A percentile compares a stretch with the other conserved stretches of the same genome.
phyloP scores from a whole-genome alignment of 2,113 vertebrate genomes.

The Anolis sagrei region DNA sequence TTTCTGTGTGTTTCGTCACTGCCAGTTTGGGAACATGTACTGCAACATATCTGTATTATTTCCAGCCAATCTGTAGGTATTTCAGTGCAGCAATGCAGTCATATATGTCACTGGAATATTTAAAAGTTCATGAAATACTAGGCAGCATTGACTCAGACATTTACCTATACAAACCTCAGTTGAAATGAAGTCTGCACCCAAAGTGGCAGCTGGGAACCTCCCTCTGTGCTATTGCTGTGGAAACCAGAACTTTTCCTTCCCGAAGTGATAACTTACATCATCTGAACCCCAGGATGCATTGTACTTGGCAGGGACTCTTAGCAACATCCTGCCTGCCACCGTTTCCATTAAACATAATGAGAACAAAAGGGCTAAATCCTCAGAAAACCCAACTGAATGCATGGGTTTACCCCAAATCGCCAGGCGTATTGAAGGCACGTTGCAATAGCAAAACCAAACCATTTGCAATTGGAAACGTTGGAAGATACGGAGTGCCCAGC shows the following conservation, averaged over 20 bases:
- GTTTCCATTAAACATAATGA: background rate
- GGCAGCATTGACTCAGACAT: too few relatives aligned
- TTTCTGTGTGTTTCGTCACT: background rate
- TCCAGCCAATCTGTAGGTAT: background rate
- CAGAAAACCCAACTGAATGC: background rate
- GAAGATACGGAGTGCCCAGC: too few relatives aligned
- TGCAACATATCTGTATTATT: background rate
- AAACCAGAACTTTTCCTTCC: background rate
- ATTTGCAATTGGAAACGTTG: too few relatives aligned
- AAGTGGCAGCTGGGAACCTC: background rate
- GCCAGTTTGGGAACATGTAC: background rate
- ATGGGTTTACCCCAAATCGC: too few relatives aligned
- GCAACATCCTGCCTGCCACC: background rate
- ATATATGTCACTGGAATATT: background rate
- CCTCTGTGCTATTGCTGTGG: background rate
- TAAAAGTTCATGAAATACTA: background rate
- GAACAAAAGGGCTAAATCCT: background rate
- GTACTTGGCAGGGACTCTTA: background rate
- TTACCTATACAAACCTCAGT: background rate
- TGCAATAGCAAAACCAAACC: too few relatives aligned
- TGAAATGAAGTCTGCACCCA: background rate
- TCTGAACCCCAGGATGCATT: background rate
- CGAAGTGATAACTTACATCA: accelerated
- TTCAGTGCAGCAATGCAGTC: background rate
- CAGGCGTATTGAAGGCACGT: too few relatives aligned